phyloP scores from a whole-genome alignment of 2,797 vertebrate species.

The Tamandua tetradactyla region DNA sequence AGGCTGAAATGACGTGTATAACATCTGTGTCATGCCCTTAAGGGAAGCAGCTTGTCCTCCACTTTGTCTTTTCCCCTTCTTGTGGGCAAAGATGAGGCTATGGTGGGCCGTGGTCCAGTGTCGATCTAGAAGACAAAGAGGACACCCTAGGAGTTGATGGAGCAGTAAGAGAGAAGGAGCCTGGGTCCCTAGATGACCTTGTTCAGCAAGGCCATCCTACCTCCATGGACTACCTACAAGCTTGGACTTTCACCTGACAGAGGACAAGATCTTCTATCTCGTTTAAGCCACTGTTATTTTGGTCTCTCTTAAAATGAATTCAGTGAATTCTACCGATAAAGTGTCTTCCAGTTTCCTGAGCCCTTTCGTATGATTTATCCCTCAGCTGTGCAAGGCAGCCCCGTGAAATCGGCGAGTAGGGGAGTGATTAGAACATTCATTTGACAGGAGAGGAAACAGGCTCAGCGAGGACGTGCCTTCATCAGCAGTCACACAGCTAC shows the following conservation, averaged over 20 bases:
- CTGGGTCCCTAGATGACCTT: neutral
- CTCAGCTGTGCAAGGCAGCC: neutral
- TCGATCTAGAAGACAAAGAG: conserved; percentile 10
- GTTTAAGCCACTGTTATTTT: conserved; percentile 22
- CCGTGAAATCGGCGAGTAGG: neutral
- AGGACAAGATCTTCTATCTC: neutral
- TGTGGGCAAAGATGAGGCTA: neutral
- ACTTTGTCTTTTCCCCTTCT: neutral
- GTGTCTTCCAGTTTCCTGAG: neutral
- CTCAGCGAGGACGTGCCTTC: neutral
- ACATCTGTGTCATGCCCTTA: neutral
- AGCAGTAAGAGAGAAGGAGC: neutral
- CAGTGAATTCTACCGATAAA: conserved; percentile 5
- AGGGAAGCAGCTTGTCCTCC: neutral
- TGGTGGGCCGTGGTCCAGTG: neutral
- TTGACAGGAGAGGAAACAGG: neutral
- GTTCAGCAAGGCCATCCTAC: neutral
- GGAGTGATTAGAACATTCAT: neutral
- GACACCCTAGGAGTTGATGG: neutral
- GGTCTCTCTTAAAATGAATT: conserved; percentile 4
- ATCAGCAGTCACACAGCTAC: neutral
- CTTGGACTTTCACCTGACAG: neutral
- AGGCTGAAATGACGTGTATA: neutral
- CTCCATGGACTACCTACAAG: neutral
- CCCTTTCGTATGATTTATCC: neutral